A percentile compares a stretch with the other conserved stretches of the same genome.
Conservation (phyloP, 1,140 invertebrate genomes). For the Diachasmimorpha longicaudata region DNA sequence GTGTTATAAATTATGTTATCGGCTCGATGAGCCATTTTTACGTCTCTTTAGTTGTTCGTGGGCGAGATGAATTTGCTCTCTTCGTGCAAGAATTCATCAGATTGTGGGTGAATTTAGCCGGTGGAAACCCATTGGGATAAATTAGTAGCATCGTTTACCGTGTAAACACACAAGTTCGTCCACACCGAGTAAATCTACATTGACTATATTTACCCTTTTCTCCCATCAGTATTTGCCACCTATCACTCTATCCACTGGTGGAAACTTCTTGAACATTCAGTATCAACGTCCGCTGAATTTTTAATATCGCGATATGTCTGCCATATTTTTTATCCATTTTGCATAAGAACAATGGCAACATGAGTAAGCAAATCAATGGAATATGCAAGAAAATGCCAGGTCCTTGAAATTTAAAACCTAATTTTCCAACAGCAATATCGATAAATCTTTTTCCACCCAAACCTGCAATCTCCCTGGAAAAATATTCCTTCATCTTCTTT, state of each 20-base stretch:
- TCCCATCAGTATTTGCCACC: background rate
- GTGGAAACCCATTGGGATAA: conserved; percentile 32
- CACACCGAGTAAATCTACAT: background rate
- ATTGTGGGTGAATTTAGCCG: conserved; percentile 25
- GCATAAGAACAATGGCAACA: too few relatives aligned
- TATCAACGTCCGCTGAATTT: too few relatives aligned
- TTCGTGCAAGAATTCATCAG: background rate
- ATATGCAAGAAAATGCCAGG: too few relatives aligned
- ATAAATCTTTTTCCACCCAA: too few relatives aligned
- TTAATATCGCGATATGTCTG: too few relatives aligned
- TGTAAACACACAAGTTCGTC: conserved; percentile 41
- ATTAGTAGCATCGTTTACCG: conserved; percentile 44
- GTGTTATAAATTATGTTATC: background rate
- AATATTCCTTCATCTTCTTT: background rate
- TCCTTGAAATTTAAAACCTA: too few relatives aligned
- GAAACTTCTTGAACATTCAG: too few relatives aligned
- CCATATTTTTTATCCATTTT: too few relatives aligned
- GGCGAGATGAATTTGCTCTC: conserved; percentile 6
- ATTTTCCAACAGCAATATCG: too few relatives aligned
- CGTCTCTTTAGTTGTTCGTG: too few relatives aligned
- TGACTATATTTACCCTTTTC: background rate
- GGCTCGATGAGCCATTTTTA: background rate
- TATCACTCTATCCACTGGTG: background rate
- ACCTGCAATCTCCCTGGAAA: too few relatives aligned
- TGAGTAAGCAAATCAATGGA: too few relatives aligned